These are phyloP conservation scores for Apistogramma diplotaenia DNA, from an alignment of 2,113 vertebrate genomes.

Conservation along the genomic window DNA sequence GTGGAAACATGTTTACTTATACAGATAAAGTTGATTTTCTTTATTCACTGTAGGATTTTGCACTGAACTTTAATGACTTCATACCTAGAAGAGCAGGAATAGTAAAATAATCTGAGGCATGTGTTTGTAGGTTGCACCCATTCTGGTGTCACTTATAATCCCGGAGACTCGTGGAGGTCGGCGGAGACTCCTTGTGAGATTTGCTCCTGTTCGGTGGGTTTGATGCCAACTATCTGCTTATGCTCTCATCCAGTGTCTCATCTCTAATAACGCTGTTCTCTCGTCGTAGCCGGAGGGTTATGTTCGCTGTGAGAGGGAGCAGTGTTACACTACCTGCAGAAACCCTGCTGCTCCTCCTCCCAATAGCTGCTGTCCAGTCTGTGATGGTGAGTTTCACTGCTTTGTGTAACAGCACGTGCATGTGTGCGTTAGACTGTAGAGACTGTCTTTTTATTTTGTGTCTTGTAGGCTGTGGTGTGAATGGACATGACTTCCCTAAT, in stretches of 20 bases:
- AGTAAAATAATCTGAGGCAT: background rate
- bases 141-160: slow-evolving; percentile 50
- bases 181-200: slow-evolving; percentile 59
- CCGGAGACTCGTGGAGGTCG: slow-evolving; percentile 65
- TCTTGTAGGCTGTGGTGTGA: slow-evolving; percentile 76
- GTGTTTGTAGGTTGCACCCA: slow-evolving; percentile 69
- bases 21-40: background rate
- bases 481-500: slow-evolving; percentile 69
- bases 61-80: background rate
- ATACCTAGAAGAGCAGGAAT: rapidly evolving
- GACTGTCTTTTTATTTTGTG: background rate
- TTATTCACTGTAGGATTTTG: too few species aligned
- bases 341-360: slow-evolving; percentile 59
- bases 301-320: slow-evolving; percentile 65
- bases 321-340: slow-evolving; percentile 61
- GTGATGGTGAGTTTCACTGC: slow-evolving; percentile 63
- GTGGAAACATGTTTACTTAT: background rate
- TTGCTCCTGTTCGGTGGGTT: slow-evolving; percentile 72
- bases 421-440: background rate
- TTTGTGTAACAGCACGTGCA: rapidly evolving
- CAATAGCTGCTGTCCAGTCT: slow-evolving; percentile 72
- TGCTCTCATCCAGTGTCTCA: background rate
- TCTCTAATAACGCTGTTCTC: background rate
- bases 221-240: background rate
- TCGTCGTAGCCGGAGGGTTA: slow-evolving; percentile 61